Base-by-base conservation (phyloP, 1,140 invertebrate genomes). In the Diploscapter pachys region DNA sequence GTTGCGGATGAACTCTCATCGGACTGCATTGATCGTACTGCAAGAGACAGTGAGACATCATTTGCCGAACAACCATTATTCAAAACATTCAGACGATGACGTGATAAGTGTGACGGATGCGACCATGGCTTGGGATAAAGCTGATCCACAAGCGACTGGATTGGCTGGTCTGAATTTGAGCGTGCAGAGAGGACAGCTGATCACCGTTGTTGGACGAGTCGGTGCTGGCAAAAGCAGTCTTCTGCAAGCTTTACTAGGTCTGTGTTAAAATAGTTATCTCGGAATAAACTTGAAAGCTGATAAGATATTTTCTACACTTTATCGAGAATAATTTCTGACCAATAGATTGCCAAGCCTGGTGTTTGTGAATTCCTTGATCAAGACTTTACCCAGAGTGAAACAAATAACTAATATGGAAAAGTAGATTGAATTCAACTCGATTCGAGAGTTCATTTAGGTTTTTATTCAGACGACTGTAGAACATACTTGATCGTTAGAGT, bases 201-300 rank as follows among this genome's bases (percentile, higher is more conserved):
- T 92, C 4, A 88, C 92, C 71, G 88, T 94, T 53, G 90, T 93
- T 55, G 93, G 93, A 31, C 87, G 89, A 75, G 91, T 90, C 65
- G 92, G 92, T 31, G 90, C 90, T 79, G 93, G 93, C 2, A 94
- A 94, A 85, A 90, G 90, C 0, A 92, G 92, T 2, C 85, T 93
- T 4, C 81, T 93, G 0, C 89, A 89, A 5, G 91, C 91, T 2
- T 82, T 93, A 11, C 86, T 93, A 3, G 73, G 76, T 59, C 9
- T 11, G 57, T 11, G 9, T 1, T 31, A 31, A 31, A 31, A 31
- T 1, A 31, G 31, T 31, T 31, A 31, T 31, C 31, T 31, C 31
- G 31, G 31, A 31, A 31, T 31, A 31, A 31, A 31, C 31, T 31
- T 31, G 31, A 31, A 31, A 1, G 31, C 31, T 31, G 31, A 31